These are phyloP conservation scores for Peromyscus nudipes DNA, from an alignment of 2,797 vertebrate species.

Conservation along the genomic window DNA sequence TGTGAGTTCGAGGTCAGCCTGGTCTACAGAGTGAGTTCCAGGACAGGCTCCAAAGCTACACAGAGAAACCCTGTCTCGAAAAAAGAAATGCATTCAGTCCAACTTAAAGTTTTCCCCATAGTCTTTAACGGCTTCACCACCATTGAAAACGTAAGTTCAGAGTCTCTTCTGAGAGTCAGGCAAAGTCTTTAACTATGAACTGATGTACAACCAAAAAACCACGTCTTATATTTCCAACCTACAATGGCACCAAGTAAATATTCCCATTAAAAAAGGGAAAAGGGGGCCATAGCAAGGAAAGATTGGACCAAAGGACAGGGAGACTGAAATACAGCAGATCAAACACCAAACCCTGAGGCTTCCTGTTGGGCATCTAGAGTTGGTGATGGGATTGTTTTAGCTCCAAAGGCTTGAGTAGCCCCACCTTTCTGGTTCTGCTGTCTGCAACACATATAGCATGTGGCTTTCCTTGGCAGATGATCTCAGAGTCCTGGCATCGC, in stretches of 20 bases:
- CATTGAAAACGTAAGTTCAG: neutral
- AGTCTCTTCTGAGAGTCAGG: neutral
- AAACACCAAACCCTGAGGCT: neutral
- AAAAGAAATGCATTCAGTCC: too few relatives aligned
- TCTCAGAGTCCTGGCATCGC: neutral
- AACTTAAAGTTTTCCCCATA: neutral
- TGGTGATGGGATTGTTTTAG: neutral
- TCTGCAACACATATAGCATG: neutral
- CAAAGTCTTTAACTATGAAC: neutral
- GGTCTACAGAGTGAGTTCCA: too few relatives aligned
- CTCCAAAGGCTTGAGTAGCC: neutral
- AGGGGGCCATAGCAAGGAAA: neutral
- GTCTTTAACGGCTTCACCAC: neutral
- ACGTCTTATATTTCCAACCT: neutral
- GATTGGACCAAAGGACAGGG: neutral
- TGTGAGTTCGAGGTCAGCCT: too few relatives aligned
- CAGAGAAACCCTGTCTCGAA: too few relatives aligned
- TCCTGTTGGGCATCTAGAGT: too few relatives aligned
- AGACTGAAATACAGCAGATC: neutral
- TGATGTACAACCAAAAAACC: neutral
- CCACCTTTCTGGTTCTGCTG: neutral
- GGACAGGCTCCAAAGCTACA: too few relatives aligned
- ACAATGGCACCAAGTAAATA: neutral
- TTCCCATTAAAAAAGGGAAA: neutral
- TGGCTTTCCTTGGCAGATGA: neutral